A percentile compares a stretch with the other conserved stretches of the same genome.
Evolutionary conservation across 2,888 invertebrate species (phyloP).

Genomic region (Phorcus lineatus): DNA sequence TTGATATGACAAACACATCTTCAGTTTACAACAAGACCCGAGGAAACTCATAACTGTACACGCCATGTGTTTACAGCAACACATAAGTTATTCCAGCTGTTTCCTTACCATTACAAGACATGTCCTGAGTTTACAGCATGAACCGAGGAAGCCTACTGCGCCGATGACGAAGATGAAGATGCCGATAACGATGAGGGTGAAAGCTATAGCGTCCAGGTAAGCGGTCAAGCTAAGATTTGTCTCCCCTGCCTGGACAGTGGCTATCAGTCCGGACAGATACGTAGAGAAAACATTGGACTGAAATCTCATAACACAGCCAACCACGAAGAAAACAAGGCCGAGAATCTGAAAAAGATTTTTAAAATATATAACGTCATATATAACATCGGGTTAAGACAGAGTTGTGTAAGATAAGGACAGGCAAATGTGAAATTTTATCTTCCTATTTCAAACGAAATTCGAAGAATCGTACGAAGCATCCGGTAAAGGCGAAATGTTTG

Average conservation of each 20-base stretch:
- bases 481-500: too few relatives aligned
- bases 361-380: too few relatives aligned
- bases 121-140: constrained; percentile 4
- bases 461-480: too few relatives aligned
- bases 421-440: too few relatives aligned
- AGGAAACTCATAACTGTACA: too few relatives aligned
- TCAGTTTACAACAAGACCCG: too few relatives aligned
- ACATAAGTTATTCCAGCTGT: too few relatives aligned
- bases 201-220: neutral
- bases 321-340: neutral
- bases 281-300: neutral
- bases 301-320: constrained; percentile 7
- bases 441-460: too few relatives aligned
- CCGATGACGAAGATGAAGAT: constrained; percentile 21
- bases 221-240: neutral
- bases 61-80: too few relatives aligned
- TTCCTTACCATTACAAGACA: neutral
- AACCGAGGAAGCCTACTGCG: neutral
- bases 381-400: too few relatives aligned
- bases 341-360: constrained; percentile 17
- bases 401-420: too few relatives aligned
- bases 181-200: neutral
- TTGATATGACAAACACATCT: too few relatives aligned
- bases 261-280: neutral
- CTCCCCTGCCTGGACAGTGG: neutral